Evolutionary conservation across 2,888 invertebrate genomes (phyloP), one percentile per base, ranked within the genome.

Genomic region (Cantharis lateralis): DNA sequence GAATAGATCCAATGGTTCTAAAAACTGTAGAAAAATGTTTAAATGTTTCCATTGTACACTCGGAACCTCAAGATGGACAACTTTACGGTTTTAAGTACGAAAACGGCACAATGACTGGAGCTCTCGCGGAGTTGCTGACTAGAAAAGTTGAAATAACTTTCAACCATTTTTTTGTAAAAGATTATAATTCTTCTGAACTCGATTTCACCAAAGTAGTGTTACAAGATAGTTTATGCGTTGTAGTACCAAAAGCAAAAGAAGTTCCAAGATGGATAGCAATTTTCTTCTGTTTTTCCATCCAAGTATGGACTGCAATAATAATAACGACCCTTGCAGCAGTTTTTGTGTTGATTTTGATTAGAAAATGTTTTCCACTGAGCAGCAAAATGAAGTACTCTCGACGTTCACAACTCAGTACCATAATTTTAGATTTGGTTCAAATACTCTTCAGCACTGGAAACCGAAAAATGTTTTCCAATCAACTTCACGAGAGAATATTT

Each of bases 81-180:
- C 15, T 79, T 16, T 82, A 76, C 66, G 89, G 89, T 0, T 83
- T 85, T 9, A 85, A 84, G 9, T 75, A 83, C 18, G 78, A 82
- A 1, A 87, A 89, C 80, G 89, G 88, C 0, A 85, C 87, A 0
- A 87, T 83, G 11, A 86, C 82, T 62, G 89, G 89, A 3, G 87
- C 86, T 5, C 80, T 89, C 3, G 88, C 87, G 2, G 86, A 87
- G 5, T 76, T 87, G 0, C 82, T 87, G 48, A 85, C 85, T 4
- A 79, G 82, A 10, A 85, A 87, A 78, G 82, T 85, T 15, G 89
- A 89, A 76, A 83, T 89, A 0, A 84, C 86, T 3, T 82, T 88
- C 72, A 84, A 88, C 1, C 87, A 88, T 0, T 86, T 87, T 77
- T 89, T 89, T 75, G 82, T 89, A 2, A 89, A 89, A 79, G 87